Percentiles rank a stretch among this genome's conserved stretches.
Conservation (phyloP, 2,888 invertebrate genomes). For the Amblyjoppa fuscipennis region DNA sequence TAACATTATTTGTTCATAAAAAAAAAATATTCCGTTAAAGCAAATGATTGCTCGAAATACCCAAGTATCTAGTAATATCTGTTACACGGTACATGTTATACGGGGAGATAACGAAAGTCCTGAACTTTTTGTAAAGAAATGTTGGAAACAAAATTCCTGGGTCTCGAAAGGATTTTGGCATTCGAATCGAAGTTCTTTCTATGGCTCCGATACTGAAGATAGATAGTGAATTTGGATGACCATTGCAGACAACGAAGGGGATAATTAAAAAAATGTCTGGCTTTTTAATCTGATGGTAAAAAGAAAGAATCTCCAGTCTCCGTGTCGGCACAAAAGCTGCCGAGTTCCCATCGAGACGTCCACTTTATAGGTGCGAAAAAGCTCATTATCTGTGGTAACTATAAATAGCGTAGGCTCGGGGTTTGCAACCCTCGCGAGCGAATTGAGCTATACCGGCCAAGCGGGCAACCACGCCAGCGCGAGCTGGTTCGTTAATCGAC, state of each 20-base stretch:
- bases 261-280: not conserved
- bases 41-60: too few species aligned
- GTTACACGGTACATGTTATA: too few species aligned
- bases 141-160: too few species aligned
- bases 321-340: not conserved
- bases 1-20: too few species aligned
- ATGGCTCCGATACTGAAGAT: too few species aligned
- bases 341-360: slow-evolving; percentile 37
- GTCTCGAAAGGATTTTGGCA: too few species aligned
- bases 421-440: slow-evolving; percentile 49
- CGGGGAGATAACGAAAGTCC: too few species aligned
- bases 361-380: slow-evolving; percentile 40
- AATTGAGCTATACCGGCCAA: slow-evolving; percentile 35
- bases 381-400: slow-evolving; percentile 48
- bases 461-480: slow-evolving; percentile 42
- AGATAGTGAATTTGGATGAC: too few species aligned
- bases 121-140: too few species aligned
- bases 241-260: not conserved
- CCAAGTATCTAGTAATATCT: too few species aligned
- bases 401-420: slow-evolving; percentile 51
- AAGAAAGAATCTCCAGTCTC: not conserved
- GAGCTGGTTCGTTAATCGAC: slow-evolving; percentile 55
- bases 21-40: too few species aligned
- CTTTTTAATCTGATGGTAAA: not conserved
- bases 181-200: too few species aligned